Evolutionary conservation across 2,113 vertebrate species (phyloP).

Genomic region (Acrocephalus arundinaceus): DNA sequence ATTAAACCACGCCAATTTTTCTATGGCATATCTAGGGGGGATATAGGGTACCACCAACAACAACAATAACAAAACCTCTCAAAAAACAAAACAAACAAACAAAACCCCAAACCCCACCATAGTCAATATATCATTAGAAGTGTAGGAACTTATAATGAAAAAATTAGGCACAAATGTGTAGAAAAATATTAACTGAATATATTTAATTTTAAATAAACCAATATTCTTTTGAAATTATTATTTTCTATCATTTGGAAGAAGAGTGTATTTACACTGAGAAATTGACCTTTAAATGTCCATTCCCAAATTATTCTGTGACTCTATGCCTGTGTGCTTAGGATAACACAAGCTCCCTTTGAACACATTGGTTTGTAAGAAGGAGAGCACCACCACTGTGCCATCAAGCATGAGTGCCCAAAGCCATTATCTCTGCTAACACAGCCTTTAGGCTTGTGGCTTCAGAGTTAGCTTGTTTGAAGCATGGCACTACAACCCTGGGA

Average conservation of each 20-base stretch:
- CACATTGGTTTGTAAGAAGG: fast-evolving
- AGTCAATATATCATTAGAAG: background rate
- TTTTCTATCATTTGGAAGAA: background rate
- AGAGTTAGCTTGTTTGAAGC: background rate
- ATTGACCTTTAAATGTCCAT: background rate
- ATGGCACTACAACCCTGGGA: background rate
- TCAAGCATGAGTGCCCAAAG: background rate
- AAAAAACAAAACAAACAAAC: background rate
- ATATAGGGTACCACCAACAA: background rate
- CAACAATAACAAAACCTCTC: background rate
- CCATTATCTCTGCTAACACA: background rate
- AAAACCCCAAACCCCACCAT: too few relatives aligned
- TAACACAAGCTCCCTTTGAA: background rate
- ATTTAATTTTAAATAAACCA: background rate
- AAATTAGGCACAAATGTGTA: background rate
- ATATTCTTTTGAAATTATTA: background rate
- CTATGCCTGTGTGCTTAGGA: background rate
- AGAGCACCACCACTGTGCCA: background rate
- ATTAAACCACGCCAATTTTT: background rate
- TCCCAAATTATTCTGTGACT: background rate
- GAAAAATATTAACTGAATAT: background rate
- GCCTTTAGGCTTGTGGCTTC: background rate
- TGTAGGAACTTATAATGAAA: background rate
- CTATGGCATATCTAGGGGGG: background rate
- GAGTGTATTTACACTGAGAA: background rate